Conservation (phyloP, 2,113 vertebrate genomes). For the Aptenodytes patagonicus region DNA sequence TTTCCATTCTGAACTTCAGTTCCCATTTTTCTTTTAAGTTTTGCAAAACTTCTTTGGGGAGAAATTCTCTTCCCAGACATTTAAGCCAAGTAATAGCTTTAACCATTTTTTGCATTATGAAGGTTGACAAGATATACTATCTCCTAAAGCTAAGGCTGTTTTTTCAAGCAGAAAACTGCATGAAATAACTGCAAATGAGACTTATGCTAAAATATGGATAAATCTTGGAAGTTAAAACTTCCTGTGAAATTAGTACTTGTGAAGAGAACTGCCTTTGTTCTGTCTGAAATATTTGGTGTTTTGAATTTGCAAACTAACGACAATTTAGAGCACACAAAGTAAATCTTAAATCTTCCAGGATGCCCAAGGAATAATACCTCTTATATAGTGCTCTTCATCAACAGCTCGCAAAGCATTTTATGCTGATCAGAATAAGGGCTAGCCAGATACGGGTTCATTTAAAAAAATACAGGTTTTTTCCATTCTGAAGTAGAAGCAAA, state of each 20-base stretch:
- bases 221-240: constrained; percentile 49
- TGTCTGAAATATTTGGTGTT: neutral
- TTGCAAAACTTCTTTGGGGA: constrained; percentile 27
- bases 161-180: constrained; percentile 53
- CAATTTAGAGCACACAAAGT: neutral
- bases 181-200: constrained; percentile 52
- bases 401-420: neutral
- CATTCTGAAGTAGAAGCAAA: neutral
- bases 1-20: constrained; percentile 12
- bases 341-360: neutral
- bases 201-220: constrained; percentile 39
- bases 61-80: constrained; percentile 2
- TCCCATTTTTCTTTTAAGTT: constrained; percentile 27
- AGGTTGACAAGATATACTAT: constrained; percentile 40
- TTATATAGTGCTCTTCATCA: neutral
- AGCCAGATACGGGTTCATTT: neutral
- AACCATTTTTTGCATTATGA: neutral
- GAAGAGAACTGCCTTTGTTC: constrained; percentile 7
- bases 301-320: neutral
- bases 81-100: constrained; percentile 47
- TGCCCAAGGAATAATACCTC: neutral
- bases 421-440: neutral
- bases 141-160: constrained; percentile 45
- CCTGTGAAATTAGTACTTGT: constrained; percentile 37
- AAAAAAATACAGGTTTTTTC: neutral